Evolutionary conservation across 2,888 invertebrate genomes (phyloP).

Genomic region (Ectropis crepuscularia): DNA sequence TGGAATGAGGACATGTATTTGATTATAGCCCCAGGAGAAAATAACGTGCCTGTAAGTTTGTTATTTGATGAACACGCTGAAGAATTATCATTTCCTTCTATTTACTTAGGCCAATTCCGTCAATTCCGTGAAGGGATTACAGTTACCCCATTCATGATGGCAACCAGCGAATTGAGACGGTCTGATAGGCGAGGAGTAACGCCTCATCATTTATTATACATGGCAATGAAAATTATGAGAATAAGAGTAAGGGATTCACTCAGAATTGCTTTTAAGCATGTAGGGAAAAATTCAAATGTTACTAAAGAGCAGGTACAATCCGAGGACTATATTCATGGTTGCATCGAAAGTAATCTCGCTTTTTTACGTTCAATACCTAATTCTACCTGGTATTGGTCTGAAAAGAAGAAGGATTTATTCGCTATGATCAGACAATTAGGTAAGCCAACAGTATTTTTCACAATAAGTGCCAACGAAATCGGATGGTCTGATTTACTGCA

Average conservation of each 20-base stretch:
- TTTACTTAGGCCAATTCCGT: no score
- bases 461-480: conserved; percentile 63
- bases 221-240: conserved; percentile 41
- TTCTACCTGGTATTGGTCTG: conserved; percentile 58
- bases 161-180: no score
- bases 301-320: conserved; percentile 50
- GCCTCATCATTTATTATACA: conserved; percentile 50
- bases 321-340: conserved; percentile 51
- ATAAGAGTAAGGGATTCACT: conserved; percentile 38
- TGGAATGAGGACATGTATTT: no score
- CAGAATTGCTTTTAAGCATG: conserved; percentile 43
- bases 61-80: no score
- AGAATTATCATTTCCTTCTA: no score
- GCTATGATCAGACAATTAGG: conserved; percentile 65
- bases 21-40: no score
- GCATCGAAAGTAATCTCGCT: conserved; percentile 55
- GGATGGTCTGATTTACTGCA: conserved; percentile 54
- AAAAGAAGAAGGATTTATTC: conserved; percentile 60
- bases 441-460: conserved; percentile 60
- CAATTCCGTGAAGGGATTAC: no score
- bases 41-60: no score
- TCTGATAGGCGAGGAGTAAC: no score
- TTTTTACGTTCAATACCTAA: conserved; percentile 59
- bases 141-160: no score
- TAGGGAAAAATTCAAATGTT: conserved; percentile 48